Conservation (phyloP, 92 coral and sea anemone species). For the Diadumene lineata region DNA sequence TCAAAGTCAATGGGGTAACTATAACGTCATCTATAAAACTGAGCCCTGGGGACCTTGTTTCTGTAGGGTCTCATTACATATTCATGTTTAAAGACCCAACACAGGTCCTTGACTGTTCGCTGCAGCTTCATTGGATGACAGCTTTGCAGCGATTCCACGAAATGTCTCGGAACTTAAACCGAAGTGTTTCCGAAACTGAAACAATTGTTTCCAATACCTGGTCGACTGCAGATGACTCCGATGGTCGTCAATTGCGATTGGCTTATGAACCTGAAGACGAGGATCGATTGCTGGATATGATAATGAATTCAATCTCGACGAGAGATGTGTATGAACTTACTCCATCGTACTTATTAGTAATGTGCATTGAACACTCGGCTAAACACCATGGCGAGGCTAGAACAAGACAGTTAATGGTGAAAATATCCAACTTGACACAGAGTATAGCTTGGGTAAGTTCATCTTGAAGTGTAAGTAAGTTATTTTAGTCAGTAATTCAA, state of each 20-base stretch:
- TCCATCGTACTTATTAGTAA: slow-evolving; percentile 79
- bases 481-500: background rate
- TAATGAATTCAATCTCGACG: slow-evolving; percentile 62
- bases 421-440: slow-evolving; percentile 85
- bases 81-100: slow-evolving; percentile 94
- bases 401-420: slow-evolving; percentile 83
- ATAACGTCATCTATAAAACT: slow-evolving; percentile 52
- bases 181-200: slow-evolving; percentile 42
- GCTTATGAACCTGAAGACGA: slow-evolving; percentile 74
- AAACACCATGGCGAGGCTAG: slow-evolving; percentile 71
- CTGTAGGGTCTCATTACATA: slow-evolving; percentile 80
- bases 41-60: slow-evolving; percentile 82
- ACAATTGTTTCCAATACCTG: slow-evolving; percentile 33
- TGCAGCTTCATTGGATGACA: slow-evolving; percentile 77
- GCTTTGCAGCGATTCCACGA: slow-evolving; percentile 57
- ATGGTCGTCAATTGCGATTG: slow-evolving; percentile 50
- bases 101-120: slow-evolving; percentile 71
- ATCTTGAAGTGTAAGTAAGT: no score
- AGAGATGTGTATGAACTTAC: slow-evolving; percentile 72
- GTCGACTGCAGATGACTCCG: slow-evolving; percentile 11
- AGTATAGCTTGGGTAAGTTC: slow-evolving; percentile 94
- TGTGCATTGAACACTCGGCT: slow-evolving; percentile 90
- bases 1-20: slow-evolving; percentile 70
- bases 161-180: slow-evolving; percentile 15
- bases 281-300: slow-evolving; percentile 75